phyloP scores from a whole-genome alignment of 2,113 vertebrate genomes.

The Callospermophilus lateralis region DNA sequence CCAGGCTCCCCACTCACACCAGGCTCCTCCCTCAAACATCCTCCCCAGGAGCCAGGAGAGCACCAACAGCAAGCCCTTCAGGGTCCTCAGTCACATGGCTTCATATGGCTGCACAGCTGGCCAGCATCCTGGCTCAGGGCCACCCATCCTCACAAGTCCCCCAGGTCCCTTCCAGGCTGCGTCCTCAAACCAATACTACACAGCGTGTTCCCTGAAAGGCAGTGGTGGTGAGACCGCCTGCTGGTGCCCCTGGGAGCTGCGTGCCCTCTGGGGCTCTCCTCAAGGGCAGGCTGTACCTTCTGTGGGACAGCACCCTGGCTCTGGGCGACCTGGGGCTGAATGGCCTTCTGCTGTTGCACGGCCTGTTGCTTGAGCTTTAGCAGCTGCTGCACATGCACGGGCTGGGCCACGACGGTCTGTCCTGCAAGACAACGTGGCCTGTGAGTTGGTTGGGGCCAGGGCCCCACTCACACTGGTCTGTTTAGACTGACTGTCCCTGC shows the following conservation, averaged over 20 bases:
- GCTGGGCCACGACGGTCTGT: slow-evolving; percentile 87
- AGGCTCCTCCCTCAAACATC: too few species aligned
- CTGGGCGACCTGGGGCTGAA: slow-evolving; percentile 88
- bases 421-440: slow-evolving; percentile 77
- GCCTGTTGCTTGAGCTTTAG: slow-evolving; percentile 89
- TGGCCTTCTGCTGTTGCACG: slow-evolving; percentile 89
- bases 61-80: background rate
- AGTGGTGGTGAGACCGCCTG: too few species aligned
- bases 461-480: accelerated
- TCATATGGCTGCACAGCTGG: too few species aligned
- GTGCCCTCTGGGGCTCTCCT: too few species aligned
- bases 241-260: too few species aligned
- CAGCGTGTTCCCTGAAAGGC: background rate
- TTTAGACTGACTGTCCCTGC: background rate
- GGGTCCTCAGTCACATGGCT: too few species aligned
- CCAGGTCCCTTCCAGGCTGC: background rate
- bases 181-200: background rate
- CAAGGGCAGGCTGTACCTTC: slow-evolving; percentile 85
- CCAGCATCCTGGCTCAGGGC: background rate
- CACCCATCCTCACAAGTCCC: background rate
- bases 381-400: slow-evolving; percentile 89
- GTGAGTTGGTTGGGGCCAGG: background rate
- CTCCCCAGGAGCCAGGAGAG: background rate
- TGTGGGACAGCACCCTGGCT: slow-evolving; percentile 89
- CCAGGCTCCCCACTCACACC: too few species aligned